Base-by-base conservation (phyloP, 2,113 vertebrate genomes). In the Semnornis frantzii region DNA sequence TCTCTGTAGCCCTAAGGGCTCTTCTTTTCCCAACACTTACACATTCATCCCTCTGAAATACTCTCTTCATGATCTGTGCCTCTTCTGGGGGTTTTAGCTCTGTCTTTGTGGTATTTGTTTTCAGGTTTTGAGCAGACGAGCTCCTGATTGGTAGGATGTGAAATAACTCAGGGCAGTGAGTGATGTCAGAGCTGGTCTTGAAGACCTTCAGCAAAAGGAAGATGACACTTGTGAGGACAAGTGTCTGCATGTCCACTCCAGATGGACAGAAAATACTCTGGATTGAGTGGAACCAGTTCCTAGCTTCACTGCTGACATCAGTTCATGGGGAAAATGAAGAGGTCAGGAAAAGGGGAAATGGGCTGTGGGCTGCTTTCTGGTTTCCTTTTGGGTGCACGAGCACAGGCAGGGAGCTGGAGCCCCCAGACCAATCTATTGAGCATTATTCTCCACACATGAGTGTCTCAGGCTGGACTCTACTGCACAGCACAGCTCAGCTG, bases 361-460 rank as follows among this genome's bases (percentile, higher is more conserved):
- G 12, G 33, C 77, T 63, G 20, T 44, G 39, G 60, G 62, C 42
- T 89, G 78, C 25, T 3, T 2, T 30, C 57, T 4, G 3, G 34
- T 52, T 63, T 79, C 54, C 59, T 57, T 72, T 54, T 72, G 21
- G 10, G 23, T 62, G 8, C 28, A 8, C 1, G 1, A 25, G 8
- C 5, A 7, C 31, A 55, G 11, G 17, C 2, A 5, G 50, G 50
- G 28, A 92, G 28, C 86, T 75, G 84, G 28, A 86, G 6, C 15
- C 17, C 33, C 33, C 46, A 42, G 54, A 25, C 3, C 8, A 11
- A 4, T 7, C 16, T 46, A 1, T 46, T 0, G 0, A 71, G 80
- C 73, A 66, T 68, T 82, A 25, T 65, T 81, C 58, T n/a, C 15
- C 25, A 13, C 0, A 5, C 3, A 8, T 65, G 48, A 21, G 50